Evolutionary conservation across 2,888 invertebrate genomes (phyloP).

Genomic region (Ariolimax columbianus): DNA sequence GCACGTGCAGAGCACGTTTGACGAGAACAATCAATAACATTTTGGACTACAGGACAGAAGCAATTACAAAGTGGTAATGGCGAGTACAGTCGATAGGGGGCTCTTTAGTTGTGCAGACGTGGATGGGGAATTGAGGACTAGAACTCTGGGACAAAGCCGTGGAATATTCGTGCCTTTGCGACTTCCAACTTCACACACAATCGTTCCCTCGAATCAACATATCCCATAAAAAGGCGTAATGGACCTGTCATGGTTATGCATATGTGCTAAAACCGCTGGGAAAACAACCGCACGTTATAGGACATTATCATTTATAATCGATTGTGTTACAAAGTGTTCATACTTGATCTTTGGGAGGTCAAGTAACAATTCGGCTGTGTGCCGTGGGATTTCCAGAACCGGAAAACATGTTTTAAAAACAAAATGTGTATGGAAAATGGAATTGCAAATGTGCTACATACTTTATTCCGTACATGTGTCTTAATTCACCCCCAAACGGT

Average conservation of each 20-base stretch:
- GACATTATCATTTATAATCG: background rate
- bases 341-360: background rate
- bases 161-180: background rate
- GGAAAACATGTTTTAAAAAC: no score
- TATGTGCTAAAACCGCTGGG: background rate
- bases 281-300: background rate
- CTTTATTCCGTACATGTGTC: no score
- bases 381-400: constrained; percentile 4
- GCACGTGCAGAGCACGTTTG: constrained; percentile 14
- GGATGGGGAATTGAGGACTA: background rate
- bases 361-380: background rate
- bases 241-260: background rate
- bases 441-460: background rate
- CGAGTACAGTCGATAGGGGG: background rate
- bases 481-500: no score
- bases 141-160: background rate
- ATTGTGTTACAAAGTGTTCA: background rate
- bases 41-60: background rate
- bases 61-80: background rate
- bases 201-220: background rate
- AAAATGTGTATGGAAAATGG: background rate
- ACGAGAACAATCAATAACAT: background rate
- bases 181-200: background rate
- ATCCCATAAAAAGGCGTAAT: constrained; percentile 10
- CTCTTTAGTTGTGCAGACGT: background rate